Conservation (phyloP, 2,113 vertebrate genomes). For the Aphelocoma coerulescens region DNA sequence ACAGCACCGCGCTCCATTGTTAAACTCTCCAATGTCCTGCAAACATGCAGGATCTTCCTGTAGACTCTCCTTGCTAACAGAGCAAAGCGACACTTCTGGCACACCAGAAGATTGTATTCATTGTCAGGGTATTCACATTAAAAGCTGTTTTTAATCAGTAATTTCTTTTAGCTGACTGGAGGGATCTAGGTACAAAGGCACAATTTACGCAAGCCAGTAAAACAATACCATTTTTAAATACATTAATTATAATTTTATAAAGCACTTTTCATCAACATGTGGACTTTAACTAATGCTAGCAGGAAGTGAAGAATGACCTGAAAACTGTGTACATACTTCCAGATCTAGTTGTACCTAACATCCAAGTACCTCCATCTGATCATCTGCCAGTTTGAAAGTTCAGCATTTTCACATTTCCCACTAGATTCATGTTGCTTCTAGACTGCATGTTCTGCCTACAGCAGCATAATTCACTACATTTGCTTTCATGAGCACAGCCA, state of each 20-base stretch:
- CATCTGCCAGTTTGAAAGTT: not conserved
- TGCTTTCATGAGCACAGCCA: not conserved
- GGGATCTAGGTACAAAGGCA: not conserved
- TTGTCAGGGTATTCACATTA: not conserved
- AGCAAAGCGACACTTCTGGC: not conserved
- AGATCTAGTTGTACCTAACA: not conserved
- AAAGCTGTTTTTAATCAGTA: not conserved
- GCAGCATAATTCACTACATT: not conserved
- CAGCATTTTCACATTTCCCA: not conserved
- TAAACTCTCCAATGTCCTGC: not conserved
- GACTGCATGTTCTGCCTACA: not conserved
- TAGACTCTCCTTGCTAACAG: not conserved
- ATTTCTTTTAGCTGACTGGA: not conserved
- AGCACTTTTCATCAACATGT: not conserved
- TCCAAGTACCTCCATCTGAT: not conserved
- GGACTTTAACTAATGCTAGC: not conserved
- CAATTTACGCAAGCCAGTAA: not conserved
- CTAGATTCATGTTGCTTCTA: not conserved
- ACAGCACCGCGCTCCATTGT: not conserved
- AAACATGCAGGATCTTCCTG: not conserved
- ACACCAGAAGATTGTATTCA: not conserved
- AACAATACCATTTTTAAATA: not conserved
- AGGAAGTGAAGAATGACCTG: not conserved
- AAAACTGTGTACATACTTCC: not conserved
- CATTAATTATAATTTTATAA: not conserved